A percentile compares a stretch with the other conserved stretches of the same genome.
Conservation (phyloP, 2,113 vertebrate species). For the Tachuris rubrigastra region DNA sequence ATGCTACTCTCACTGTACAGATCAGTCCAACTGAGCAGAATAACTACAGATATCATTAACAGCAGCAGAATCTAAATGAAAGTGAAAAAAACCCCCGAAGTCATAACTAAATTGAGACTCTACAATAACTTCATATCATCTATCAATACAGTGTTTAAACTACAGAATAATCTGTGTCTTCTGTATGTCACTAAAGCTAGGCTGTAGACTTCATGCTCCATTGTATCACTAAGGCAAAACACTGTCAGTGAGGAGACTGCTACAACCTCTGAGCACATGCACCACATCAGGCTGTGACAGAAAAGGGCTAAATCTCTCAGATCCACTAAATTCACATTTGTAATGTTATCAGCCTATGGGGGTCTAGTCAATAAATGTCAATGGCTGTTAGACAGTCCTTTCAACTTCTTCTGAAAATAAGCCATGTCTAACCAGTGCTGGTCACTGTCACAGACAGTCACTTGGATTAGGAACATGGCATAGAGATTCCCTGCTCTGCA, state of each 20-base stretch:
- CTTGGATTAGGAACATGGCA: background rate
- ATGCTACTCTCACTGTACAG: background rate
- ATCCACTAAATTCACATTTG: background rate
- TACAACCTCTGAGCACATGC: background rate
- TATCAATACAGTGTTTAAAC: background rate
- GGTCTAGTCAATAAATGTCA: background rate
- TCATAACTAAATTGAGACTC: background rate
- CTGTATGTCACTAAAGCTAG: background rate
- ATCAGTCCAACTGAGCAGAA: background rate
- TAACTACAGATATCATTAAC: background rate
- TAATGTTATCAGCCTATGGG: background rate
- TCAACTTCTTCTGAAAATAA: background rate
- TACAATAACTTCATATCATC: background rate
- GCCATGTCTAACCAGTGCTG: rapidly evolving
- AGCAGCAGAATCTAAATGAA: background rate
- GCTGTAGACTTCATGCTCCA: background rate
- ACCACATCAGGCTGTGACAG: background rate
- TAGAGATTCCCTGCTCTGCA: background rate
- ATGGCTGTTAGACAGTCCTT: background rate
- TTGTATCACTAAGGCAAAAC: background rate
- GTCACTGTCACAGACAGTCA: background rate
- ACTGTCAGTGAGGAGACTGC: background rate
- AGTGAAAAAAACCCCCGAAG: background rate
- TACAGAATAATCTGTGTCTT: background rate
- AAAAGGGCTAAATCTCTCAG: background rate